Evolutionary conservation across 2,797 vertebrate genomes (phyloP).

Genomic region (Rousettus madagascariensis): DNA sequence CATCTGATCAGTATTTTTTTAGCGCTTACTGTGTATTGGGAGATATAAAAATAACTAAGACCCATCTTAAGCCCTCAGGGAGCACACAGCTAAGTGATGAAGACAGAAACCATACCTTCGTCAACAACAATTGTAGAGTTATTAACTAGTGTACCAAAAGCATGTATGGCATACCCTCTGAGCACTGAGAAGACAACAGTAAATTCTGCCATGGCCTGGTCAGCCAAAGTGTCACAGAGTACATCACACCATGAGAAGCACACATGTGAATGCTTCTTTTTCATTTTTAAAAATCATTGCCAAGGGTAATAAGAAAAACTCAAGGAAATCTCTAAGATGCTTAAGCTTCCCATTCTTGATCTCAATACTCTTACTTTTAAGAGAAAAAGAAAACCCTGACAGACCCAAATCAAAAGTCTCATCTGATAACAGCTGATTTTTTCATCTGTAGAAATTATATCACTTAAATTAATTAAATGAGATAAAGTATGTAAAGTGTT

Average conservation of each 20-base stretch:
- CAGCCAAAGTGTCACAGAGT: neutral
- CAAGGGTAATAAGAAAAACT: conserved; percentile 12
- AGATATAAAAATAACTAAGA: neutral
- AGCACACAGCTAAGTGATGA: neutral
- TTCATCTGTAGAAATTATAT: neutral
- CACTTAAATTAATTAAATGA: conserved; percentile 10
- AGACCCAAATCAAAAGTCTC: neutral
- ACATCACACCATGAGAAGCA: neutral
- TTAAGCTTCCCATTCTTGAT: neutral
- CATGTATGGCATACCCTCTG: neutral
- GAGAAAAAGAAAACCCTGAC: neutral
- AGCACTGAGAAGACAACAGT: neutral
- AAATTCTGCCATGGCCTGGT: neutral
- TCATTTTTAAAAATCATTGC: conserved; percentile 3
- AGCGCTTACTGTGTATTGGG: neutral
- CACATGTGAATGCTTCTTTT: neutral
- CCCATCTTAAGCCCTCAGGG: neutral
- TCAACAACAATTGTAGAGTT: neutral
- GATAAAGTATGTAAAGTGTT: neutral
- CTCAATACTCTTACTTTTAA: neutral
- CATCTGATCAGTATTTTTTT: neutral
- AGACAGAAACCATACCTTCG: neutral
- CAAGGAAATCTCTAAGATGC: neutral
- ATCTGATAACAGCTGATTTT: neutral
- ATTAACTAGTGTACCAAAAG: neutral